Evolutionary conservation across 2,888 invertebrate genomes (phyloP), one percentile per base, ranked within the genome.

Genomic region (Xestia ashworthii): DNA sequence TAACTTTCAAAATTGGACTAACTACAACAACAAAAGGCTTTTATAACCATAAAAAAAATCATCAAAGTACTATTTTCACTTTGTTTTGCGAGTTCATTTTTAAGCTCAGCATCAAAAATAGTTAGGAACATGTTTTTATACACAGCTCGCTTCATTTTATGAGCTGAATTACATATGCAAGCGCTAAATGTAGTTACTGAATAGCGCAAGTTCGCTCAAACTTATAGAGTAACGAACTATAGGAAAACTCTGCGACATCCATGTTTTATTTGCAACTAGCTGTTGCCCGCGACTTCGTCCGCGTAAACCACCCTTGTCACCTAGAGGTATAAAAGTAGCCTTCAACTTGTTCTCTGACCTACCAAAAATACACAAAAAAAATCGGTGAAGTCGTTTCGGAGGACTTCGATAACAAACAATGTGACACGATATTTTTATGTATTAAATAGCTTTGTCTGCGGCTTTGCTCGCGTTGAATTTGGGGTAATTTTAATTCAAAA

Each of bases 121-220:
- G 69, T 67, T 71, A 19, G 14, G 38, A 75, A 53, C 66, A 76
- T 53, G 41, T 73, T 86, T 85, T 82, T 76, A 64, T 55, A 81
- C 85, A 85, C 82, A 76, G 60, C 25, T 69, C 44, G 60, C 70
- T 78, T 50, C 55, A 19, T 80, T 81, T 81, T 71, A 85, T 76
- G 82, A 76, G 67, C 58, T 58, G 64, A 58, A 82, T 71, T 68
- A 82, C 71, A 69, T 65, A 78, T 68, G 72, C 65, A 68, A 64
- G 71, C 73, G 53, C 72, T 64, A 50, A 83, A 82, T 85, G 70
- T 83, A 73, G 78, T 85, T 85, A 73, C 62, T 73, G 71, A 78
- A 73, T 68, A 78, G 71, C 48, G 38, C 66, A 64, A 64, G 86
- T 38, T 48, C 71, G 58, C 73, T 67, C 55, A 55, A 81, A 76